Evolutionary conservation across 2,113 vertebrate species (phyloP), one percentile per base, ranked within the genome.

Genomic region (Diphyllodes magnificus): DNA sequence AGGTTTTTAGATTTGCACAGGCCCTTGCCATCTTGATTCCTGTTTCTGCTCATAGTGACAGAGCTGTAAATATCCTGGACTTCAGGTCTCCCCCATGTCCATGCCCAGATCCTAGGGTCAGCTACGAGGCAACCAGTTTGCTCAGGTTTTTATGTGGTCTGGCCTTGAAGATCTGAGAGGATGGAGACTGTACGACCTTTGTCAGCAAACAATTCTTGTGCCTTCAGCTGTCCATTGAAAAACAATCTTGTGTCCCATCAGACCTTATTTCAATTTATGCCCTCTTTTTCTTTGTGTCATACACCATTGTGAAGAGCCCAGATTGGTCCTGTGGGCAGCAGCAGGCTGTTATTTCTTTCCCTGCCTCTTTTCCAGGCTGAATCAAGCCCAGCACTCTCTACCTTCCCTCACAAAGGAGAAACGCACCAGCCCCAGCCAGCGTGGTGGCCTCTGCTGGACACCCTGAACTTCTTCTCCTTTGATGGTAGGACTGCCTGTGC

Each of bases 1-100:
- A 80, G 95, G 95, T 96, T 97, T 86, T 76, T 49, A 23, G 51
- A 23, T 50, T 30, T 35, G 44, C 12, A 24, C 9, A 64, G 10
- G 6, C 15, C 16, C 11, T 54, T 75, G 57, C 23, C 12, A 7
- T 68, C 49, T 60, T 63, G 33, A 60, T 76, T 88, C 39, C 25
- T 12, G 54, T 1, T 72, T 53, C 27, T 69, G 30, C 18, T 83
- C 3, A 9, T 56, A 63, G 19, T 51, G 40, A 76, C 24, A 51
- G 69, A 44, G 24, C n/a, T 4, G 3, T 30, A 65, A 31, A 49
- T 82, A 24, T 71, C 23, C 28, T 71, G 33, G 8, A 45, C 23
- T 82, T 85, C 31, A 45, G 15, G 13, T 86, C 24, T 82, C 11
- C 66, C 20, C 17, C 14, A 11, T 35, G 10, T 68, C 31, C 3